Conservation (phyloP, 2,888 invertebrate species). For the Dysmachus trigonus region DNA sequence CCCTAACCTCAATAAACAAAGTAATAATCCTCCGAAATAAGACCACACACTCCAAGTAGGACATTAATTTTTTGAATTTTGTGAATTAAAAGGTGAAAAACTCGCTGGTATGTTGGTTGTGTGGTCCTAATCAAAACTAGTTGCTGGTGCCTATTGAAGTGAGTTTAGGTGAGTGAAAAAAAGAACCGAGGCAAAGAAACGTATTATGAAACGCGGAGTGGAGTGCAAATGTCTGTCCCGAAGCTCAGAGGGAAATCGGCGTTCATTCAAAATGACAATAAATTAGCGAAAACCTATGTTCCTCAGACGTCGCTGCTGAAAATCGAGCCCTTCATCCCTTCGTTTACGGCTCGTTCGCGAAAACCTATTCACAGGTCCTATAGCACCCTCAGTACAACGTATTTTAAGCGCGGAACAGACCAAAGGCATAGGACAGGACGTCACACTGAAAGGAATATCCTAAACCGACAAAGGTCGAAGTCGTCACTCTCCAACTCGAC, state of each 20-base stretch:
- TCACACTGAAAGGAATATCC: not conserved
- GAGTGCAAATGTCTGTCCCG: slow-evolving; percentile 59
- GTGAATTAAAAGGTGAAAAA: slow-evolving; percentile 49
- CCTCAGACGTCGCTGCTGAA: slow-evolving; percentile 64
- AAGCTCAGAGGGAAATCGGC: slow-evolving; percentile 60
- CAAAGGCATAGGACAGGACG: slow-evolving; percentile 29
- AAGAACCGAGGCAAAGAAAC: not conserved
- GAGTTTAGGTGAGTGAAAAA: not conserved
- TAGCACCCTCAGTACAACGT: slow-evolving; percentile 60
- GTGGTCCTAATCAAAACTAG: not conserved
- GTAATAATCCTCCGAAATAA: slow-evolving; percentile 59
- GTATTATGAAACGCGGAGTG: slow-evolving; percentile 25
- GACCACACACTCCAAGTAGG: slow-evolving; percentile 5
- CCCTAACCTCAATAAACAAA: slow-evolving; percentile 65
- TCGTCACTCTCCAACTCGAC: slow-evolving; percentile 53
- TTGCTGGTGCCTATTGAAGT: not conserved
- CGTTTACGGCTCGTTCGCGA: slow-evolving; percentile 59
- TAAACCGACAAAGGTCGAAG: slow-evolving; percentile 50
- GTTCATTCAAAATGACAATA: slow-evolving; percentile 37
- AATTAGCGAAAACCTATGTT: slow-evolving; percentile 53
- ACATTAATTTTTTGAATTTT: slow-evolving; percentile 36
- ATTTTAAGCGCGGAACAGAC: slow-evolving; percentile 53
- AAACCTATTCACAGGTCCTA: slow-evolving; percentile 63
- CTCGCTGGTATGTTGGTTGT: not conserved
- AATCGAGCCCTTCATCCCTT: slow-evolving; percentile 65